Conservation (phyloP, 2,888 invertebrate genomes). For the Drosophila flavopinicola region DNA sequence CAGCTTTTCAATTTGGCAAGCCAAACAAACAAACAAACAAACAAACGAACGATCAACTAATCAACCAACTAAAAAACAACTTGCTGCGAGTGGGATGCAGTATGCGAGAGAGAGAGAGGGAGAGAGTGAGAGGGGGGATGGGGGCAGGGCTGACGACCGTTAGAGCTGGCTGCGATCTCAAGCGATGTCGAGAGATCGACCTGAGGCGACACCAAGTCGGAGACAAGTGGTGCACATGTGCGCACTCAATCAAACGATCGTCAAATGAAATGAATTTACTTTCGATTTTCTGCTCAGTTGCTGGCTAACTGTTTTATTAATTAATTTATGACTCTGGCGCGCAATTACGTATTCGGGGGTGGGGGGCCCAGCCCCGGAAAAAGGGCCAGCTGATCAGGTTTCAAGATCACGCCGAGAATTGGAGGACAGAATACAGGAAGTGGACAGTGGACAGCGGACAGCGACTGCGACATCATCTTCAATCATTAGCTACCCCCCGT, state of each 20-base stretch:
- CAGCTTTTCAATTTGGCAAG: slow-evolving; percentile 31
- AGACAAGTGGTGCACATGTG: slow-evolving; percentile 31
- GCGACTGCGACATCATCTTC: slow-evolving; percentile 33
- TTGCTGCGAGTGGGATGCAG: neutral
- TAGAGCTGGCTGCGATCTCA: neutral
- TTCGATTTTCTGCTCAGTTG: slow-evolving; percentile 55
- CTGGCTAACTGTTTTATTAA: slow-evolving; percentile 43
- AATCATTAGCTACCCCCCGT: slow-evolving; percentile 46
- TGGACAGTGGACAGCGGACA: neutral
- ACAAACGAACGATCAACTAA: slow-evolving; percentile 17
- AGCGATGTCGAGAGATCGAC: slow-evolving; percentile 27
- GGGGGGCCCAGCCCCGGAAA: neutral
- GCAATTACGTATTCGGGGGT: slow-evolving; percentile 52
- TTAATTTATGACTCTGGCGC: slow-evolving; percentile 64
- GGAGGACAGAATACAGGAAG: no score
- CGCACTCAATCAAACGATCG: slow-evolving; percentile 49
- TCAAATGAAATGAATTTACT: slow-evolving; percentile 69
- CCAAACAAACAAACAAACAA: slow-evolving; percentile 15
- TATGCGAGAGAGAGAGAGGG: neutral
- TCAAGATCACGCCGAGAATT: slow-evolving; percentile 17
- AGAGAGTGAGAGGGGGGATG: neutral
- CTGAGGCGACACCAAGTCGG: slow-evolving; percentile 31
- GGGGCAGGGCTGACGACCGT: slow-evolving; percentile 32
- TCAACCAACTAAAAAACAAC: neutral
- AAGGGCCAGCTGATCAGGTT: slow-evolving; percentile 44